Evolutionary conservation across 2,888 invertebrate genomes (phyloP).

Genomic region (Diarsia rubi): DNA sequence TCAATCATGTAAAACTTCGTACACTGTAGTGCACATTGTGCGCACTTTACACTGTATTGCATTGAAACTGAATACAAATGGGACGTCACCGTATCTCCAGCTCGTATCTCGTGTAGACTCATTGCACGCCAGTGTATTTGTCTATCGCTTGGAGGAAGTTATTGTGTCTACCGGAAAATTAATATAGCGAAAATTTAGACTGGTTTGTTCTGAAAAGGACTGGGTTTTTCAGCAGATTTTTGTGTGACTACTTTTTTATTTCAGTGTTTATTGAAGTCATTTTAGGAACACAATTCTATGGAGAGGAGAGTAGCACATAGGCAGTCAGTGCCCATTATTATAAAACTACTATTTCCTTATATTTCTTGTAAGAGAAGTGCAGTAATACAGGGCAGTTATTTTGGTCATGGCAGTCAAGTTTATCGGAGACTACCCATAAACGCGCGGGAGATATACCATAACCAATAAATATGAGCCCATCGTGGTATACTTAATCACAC

Average conservation of each 20-base stretch:
- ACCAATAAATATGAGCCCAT: too few relatives aligned
- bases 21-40: slow-evolving; percentile 48
- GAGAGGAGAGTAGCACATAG: background rate
- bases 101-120: slow-evolving; percentile 32
- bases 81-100: slow-evolving; percentile 49
- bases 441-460: too few relatives aligned
- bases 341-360: too few relatives aligned
- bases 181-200: slow-evolving; percentile 1
- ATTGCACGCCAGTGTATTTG: slow-evolving; percentile 50
- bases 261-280: background rate
- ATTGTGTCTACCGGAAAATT: slow-evolving; percentile 50
- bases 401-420: too few relatives aligned
- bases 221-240: background rate
- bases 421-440: too few relatives aligned
- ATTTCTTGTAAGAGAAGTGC: too few relatives aligned
- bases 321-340: too few relatives aligned
- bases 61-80: slow-evolving; percentile 67
- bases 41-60: slow-evolving; percentile 56
- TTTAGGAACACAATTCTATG: background rate
- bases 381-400: too few relatives aligned
- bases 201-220: background rate
- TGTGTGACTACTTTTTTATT: background rate
- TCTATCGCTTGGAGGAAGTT: slow-evolving; percentile 22
- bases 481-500: too few relatives aligned
- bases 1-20: slow-evolving; percentile 49